Evolutionary conservation across 2,888 invertebrate genomes (phyloP), one percentile per base, ranked within the genome.

Genomic region (Luperina nickerlii): DNA sequence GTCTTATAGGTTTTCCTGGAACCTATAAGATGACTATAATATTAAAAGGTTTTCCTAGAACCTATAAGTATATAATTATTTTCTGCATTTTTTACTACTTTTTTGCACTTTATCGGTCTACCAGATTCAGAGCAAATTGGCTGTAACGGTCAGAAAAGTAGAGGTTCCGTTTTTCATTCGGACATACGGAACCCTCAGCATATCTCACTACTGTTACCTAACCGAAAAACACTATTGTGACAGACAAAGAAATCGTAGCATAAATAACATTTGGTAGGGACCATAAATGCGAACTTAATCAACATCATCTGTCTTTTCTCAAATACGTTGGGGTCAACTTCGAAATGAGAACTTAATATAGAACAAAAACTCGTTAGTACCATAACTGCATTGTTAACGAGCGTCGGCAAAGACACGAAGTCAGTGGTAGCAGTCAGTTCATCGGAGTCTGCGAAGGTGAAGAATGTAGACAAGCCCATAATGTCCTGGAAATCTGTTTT

Each of bases 401-500:
- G 80, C 3, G 88, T 87, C 24, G 88, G 85, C 67, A 88, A 7
- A 20, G 63, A 42, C 13, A 88, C 65, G 5, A 81, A 74, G 24
- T 87, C 83, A 18, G 79, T 82, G 15, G 77, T 84, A 6, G 83
- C 88, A 71, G 80, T 27, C 57, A 89, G 73, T 72, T 89, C 89
- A 74, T 86, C 79, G 11, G 81, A 11, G 76, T 80, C 73, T 2
- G 82, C 82, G 69, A 71, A 27, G 9, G 78, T 57, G 81, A 85
- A 69, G 77, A 87, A 78, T 57, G 75, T 65, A 74, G 87, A 38
- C 76, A 76, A 32, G 80, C 87, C 48, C 80, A 73, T 66, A 57
- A 18, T 85, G 83, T 45, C 74, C n/a, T 79, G 75, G 32, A 87
- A 87, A 24, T 69, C 54, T n/a, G 82, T 60, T 60, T 79, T 82